phyloP scores from a whole-genome alignment of 2,113 vertebrate genomes.

The Oenanthe oenanthe region DNA sequence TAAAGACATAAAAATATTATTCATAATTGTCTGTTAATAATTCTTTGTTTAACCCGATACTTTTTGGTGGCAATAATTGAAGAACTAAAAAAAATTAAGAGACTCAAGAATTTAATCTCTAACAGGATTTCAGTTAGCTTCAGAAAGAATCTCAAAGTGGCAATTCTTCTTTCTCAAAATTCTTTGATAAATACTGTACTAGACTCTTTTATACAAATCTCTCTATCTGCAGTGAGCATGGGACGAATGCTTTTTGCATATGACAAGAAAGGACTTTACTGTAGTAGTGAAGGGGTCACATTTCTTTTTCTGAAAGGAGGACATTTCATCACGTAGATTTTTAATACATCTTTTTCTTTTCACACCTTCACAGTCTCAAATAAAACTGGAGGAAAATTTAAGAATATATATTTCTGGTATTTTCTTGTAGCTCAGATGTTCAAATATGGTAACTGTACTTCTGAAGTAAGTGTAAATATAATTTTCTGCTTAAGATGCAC shows the following conservation, averaged over 20 bases:
- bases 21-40: background rate
- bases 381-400: background rate
- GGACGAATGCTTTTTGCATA: background rate
- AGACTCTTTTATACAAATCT: background rate
- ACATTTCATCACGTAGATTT: background rate
- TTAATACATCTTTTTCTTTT: background rate
- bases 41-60: background rate
- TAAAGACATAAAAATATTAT: background rate
- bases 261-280: background rate
- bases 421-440: constrained; percentile 24
- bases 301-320: background rate
- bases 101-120: background rate
- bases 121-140: background rate
- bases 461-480: constrained; percentile 23
- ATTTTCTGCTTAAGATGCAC: constrained; percentile 56
- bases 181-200: background rate
- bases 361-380: background rate
- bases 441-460: constrained; percentile 37
- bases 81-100: background rate
- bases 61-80: background rate
- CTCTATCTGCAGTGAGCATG: background rate
- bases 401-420: background rate
- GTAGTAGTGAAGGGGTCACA: background rate
- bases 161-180: background rate
- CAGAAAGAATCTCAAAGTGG: background rate